These are phyloP conservation scores for Pachyuromys duprasi DNA, from an alignment of 2,797 vertebrate species.

Conservation along the genomic window DNA sequence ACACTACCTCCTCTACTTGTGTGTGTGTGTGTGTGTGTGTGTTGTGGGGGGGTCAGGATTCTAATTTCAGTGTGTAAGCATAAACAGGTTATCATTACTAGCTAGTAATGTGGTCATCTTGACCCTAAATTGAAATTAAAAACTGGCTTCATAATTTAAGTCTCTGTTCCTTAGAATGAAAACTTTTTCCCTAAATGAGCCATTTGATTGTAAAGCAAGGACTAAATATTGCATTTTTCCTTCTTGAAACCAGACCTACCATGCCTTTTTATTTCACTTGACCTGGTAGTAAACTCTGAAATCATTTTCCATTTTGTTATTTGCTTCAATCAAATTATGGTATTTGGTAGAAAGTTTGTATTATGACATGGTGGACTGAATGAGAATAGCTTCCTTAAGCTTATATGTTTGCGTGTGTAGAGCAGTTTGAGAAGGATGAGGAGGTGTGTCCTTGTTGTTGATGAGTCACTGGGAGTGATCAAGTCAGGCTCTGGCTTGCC, in stretches of 20 bases:
- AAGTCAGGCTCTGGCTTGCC: neutral
- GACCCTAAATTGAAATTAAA: constrained; percentile 14
- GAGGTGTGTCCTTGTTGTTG: neutral
- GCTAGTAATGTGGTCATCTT: constrained; percentile 5
- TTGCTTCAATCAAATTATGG: neutral
- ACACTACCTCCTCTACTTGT: neutral
- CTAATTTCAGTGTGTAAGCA: neutral
- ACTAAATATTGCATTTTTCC: neutral
- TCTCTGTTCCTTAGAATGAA: neutral
- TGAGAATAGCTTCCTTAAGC: neutral
- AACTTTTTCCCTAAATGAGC: neutral
- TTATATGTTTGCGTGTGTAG: neutral
- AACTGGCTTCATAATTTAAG: neutral
- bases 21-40: neutral
- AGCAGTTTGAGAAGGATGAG: neutral
- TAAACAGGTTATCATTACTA: neutral
- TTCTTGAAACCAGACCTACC: neutral
- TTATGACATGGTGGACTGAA: neutral
- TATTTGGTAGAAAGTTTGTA: neutral
- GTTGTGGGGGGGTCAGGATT: fast-evolving
- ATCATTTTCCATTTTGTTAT: constrained; percentile 19
- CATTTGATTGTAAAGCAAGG: neutral
- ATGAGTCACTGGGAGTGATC: neutral
- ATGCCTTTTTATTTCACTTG: neutral
- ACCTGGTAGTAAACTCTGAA: constrained; percentile 4